A percentile compares a stretch with the other conserved stretches of the same genome.
Evolutionary conservation across 2,888 invertebrate species (phyloP).

Genomic region (Cheilosia vernalis): DNA sequence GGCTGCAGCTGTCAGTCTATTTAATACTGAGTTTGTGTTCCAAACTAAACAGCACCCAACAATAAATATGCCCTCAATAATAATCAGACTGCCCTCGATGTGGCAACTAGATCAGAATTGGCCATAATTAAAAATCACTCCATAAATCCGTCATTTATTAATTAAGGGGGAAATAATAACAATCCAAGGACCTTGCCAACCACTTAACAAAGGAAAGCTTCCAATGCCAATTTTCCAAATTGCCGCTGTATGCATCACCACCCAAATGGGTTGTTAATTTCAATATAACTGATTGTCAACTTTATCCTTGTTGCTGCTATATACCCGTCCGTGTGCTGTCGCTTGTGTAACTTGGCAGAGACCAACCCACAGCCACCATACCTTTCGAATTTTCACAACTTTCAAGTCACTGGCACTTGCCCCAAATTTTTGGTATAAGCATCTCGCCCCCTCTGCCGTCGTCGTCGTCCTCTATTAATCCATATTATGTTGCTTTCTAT

Average conservation of each 20-base stretch:
- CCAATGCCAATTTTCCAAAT: conserved; percentile 70
- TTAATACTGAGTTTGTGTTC: no score
- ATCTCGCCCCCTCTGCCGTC: conserved; percentile 34
- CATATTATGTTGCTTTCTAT: conserved; percentile 62
- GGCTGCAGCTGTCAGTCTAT: no score
- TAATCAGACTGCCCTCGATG: conserved; percentile 40
- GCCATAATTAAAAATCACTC: conserved; percentile 51
- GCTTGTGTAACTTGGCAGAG: conserved; percentile 29
- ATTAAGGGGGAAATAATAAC: conserved; percentile 49
- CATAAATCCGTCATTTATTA: conserved; percentile 51
- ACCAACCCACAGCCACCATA: conserved; percentile 22
- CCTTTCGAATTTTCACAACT: conserved; percentile 57
- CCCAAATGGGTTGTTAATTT: conserved; percentile 74
- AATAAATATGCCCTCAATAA: neutral
- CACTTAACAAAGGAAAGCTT: conserved; percentile 52
- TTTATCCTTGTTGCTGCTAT: conserved; percentile 31
- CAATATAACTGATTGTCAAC: conserved; percentile 72
- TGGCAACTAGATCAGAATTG: conserved; percentile 44
- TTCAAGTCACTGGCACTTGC: conserved; percentile 72
- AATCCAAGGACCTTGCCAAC: conserved; percentile 52
- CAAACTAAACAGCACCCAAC: no score
- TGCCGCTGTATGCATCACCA: conserved; percentile 67
- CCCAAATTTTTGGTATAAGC: conserved; percentile 61
- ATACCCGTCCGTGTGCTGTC: neutral
- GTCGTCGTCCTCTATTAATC: conserved; percentile 65